Evolutionary conservation across 2,888 invertebrate species (phyloP), one percentile per base, ranked within the genome.

Genomic region (Abrostola triplasia): DNA sequence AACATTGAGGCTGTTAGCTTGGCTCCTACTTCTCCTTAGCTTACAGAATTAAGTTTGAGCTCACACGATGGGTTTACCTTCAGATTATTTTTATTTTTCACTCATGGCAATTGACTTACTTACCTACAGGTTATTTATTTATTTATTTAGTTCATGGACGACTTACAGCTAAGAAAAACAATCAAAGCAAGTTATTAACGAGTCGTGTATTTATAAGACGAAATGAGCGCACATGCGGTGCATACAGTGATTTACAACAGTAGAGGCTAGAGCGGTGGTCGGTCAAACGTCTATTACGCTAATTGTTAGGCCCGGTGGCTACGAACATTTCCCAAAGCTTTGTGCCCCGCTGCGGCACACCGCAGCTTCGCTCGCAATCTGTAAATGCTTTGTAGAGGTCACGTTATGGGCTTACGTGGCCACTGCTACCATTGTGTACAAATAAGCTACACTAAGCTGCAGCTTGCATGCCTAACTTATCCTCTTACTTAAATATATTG

Each of bases 321-420:
- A 79, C 78, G 80, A 79, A 83, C 81, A 83, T 82, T 84, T 83
- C 79, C 81, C 70, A 84, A 85, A 88, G 85, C 87, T 85, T 86
- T 85, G 87, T 82, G 77, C 81, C 65, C 70, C 79, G 71, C 74
- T 82, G 85, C 75, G 88, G 87, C 69, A 67, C 64, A 79, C 88
- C 88, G 76, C 88, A 88, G 78, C 78, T 84, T 80, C 81, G 82
- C 80, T 85, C 80, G 84, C 86, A 87, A 88, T 89, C 88, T 88
- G 84, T 84, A 81, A 88, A 87, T 84, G 88, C 87, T 87, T 87
- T 88, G 86, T 87, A 81, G 79, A 79, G 84, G 84, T 84, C 81
- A 81, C 83, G 84, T 86, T 87, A 87, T 84, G 80, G 83, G 82
- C 81, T 80, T 84, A 80, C 77, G 80, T 80, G 81, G 77, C 76